These are phyloP conservation scores for Drosophila carrolli DNA, from an alignment of 1,140 invertebrate genomes.

Conservation along the genomic window DNA sequence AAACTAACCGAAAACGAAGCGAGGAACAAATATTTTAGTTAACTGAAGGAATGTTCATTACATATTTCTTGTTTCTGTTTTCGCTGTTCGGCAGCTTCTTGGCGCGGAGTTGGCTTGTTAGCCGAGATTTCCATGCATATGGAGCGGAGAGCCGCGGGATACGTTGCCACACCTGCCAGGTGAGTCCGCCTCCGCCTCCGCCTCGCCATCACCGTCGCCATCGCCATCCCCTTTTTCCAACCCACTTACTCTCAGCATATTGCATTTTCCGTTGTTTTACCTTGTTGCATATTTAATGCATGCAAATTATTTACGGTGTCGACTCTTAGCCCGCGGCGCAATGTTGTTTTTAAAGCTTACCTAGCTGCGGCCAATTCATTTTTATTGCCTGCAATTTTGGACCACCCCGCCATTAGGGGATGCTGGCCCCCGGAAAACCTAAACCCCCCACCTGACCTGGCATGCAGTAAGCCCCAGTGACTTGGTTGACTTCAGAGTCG, in stretches of 20 bases:
- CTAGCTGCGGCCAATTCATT: conserved; percentile 51
- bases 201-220: background rate
- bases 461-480: conserved; percentile 16
- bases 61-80: conserved; percentile 25
- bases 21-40: conserved; percentile 39
- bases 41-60: conserved; percentile 63
- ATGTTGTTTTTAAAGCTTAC: conserved; percentile 35
- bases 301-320: conserved; percentile 75
- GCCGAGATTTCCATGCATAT: conserved; percentile 74
- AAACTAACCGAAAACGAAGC: conserved; percentile 18
- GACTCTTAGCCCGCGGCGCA: conserved; percentile 45
- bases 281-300: conserved; percentile 71
- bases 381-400: conserved; percentile 53
- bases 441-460: background rate
- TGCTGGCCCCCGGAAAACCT: conserved; percentile 13
- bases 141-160: conserved; percentile 56
- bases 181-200: background rate
- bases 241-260: conserved; percentile 46
- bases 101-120: conserved; percentile 61
- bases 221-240: background rate
- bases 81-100: conserved; percentile 41
- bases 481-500: conserved; percentile 51
- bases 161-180: conserved; percentile 55
- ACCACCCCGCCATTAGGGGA: conserved; percentile 19
- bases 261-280: conserved; percentile 63